Evolutionary conservation across 2,113 vertebrate species (phyloP), one percentile per base, ranked within the genome.

Genomic region (Merops nubicus): DNA sequence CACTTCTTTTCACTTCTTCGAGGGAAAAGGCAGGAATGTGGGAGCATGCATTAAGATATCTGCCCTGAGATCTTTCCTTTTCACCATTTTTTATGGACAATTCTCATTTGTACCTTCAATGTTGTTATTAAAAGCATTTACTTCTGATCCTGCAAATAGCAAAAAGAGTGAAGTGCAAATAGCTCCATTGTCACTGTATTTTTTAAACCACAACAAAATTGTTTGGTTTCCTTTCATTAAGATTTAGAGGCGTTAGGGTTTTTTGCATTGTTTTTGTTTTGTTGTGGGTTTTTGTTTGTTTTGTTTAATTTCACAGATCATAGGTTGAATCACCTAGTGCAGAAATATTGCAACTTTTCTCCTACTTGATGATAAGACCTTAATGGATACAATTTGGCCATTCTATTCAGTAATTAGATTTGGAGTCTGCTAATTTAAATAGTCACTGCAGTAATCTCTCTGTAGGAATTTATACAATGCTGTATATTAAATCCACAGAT

Each of bases 221-320:
- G 9, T 54, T 88, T 62, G n/a, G n/a, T n/a, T n/a, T n/a, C n/a
- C n/a, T n/a, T n/a, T n/a, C n/a, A n/a, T n/a, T n/a, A n/a, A n/a
- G n/a, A n/a, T n/a, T n/a, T n/a, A n/a, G n/a, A n/a, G 5, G 3
- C 5, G 2, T n/a, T 42, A 10, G 6, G 1, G 4, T 11, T 0
- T 47, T 65, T 28, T 74, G 9, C 4, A 23, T 20, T 42, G 25
- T 12, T 64, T 64, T 19, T 20, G 38, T 22, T 21, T 53, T 53
- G 25, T 29, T 40, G 15, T 11, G 43, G 34, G 47, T 34, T 75
- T 63, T 12, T 29, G 33, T 4, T 17, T 33, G 7, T 4, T 10
- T 80, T 72, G 19, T 38, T n/a, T 54, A 8, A 25, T 29, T 31
- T 7, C 26, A 40, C 12, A 50, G 12, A 34, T 19, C 40, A 68